Base-by-base conservation (phyloP, 2,888 invertebrate species). In the Steinernema hermaphroditum region DNA sequence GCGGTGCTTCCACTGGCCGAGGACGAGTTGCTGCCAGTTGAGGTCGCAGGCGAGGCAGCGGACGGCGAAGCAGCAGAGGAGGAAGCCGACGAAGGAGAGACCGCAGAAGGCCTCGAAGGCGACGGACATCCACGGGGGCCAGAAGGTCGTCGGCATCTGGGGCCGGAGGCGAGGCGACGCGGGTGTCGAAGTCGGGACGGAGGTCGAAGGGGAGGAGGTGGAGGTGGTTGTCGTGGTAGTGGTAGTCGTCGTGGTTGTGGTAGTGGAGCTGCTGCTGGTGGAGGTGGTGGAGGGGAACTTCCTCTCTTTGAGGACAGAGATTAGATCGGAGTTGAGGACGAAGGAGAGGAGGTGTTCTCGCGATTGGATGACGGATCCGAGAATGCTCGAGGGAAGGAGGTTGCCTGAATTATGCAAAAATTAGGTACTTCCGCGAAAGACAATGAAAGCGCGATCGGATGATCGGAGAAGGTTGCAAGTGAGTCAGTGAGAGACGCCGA, bases 311-410 rank as follows among this genome's bases (percentile, higher is more conserved):
- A 54, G 54, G 2, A 54, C 54, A 1, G 54, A 54, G 54, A 54
- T 27, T 24, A 73, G 70, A 44, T 73, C 73, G 43, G 73, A 34
- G 57, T 41, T 37, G 43, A 73, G 43, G 19, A 70, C 32, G 43
- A 57, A 46, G 9, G 73, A 49, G 27, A 73, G 62, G 44, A 73
- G 70, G 62, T 73, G 73, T 37, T 73, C 70, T 1, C 73, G 49
- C 0, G 73, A 70, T 49, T 73, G 73, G 14, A 73, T 49, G 16
- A 73, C 73, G 1, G 68, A 68, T 22, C 73, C 73, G n/a, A 73
- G 34, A 9, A 68, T 24, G 24, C 44, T 43, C 16, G 73, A 34
- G 19, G 69, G 68, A n/a, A 73, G 44, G 41, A 70, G 41, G 44
- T 72, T 72, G 8, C 46, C 72, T 72, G 50, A 57, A 72, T 24